These are phyloP conservation scores for Natator depressus DNA, from an alignment of 2,113 vertebrate genomes.

Conservation along the genomic window DNA sequence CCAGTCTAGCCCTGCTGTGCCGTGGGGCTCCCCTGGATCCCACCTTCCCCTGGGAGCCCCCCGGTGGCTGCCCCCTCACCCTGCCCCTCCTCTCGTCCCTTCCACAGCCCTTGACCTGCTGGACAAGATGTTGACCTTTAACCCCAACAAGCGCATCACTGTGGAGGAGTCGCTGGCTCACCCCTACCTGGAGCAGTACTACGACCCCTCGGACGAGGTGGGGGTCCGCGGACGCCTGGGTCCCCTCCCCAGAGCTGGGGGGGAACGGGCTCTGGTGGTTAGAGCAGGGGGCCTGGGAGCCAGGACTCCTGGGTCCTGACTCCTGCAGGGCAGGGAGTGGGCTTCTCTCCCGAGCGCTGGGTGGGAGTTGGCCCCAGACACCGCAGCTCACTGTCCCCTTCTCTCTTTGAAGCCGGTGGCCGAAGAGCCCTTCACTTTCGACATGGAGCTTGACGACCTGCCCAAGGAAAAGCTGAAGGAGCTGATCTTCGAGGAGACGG, in stretches of 20 bases:
- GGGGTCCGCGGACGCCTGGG: background rate
- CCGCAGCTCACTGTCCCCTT: background rate
- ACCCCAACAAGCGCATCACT: conserved; percentile 90
- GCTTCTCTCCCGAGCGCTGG: too few relatives aligned
- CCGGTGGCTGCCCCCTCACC: too few relatives aligned
- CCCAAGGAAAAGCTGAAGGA: conserved; percentile 93
- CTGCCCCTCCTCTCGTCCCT: conserved; percentile 69
- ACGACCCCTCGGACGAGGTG: conserved; percentile 91
- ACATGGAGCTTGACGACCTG: conserved; percentile 90
- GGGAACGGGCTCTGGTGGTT: conserved; percentile 64
- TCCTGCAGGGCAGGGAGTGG: background rate
- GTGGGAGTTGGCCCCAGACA: conserved; percentile 35
- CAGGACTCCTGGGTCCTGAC: conserved; percentile 76
- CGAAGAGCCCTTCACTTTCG: conserved; percentile 90
- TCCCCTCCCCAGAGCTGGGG: background rate
- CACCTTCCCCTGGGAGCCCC: too few relatives aligned
- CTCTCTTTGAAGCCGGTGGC: conserved; percentile 82
- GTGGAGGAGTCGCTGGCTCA: conserved; percentile 91
- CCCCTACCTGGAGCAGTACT: conserved; percentile 93
- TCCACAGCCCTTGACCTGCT: conserved; percentile 87
- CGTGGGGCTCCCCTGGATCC: too few relatives aligned
- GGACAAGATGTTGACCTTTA: conserved; percentile 92
- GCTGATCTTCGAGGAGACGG: conserved; percentile 89
- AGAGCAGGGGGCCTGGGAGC: conserved; percentile 77
- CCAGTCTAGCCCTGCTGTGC: too few relatives aligned